phyloP scores from a whole-genome alignment of 2,113 vertebrate genomes.

The Cygnus buccinator region DNA sequence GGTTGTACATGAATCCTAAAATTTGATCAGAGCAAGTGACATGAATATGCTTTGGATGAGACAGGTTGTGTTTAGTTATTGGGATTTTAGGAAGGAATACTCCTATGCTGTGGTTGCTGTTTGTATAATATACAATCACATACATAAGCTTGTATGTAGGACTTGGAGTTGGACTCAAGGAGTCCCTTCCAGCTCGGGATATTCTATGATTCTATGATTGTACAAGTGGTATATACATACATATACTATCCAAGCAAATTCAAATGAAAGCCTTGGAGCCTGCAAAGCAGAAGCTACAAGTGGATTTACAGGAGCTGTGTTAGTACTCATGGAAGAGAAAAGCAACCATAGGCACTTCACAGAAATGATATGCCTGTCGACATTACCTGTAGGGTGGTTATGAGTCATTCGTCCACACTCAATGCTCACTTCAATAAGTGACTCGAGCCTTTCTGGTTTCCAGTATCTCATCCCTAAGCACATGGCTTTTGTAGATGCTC shows the following conservation, averaged over 20 bases:
- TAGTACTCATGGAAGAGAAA: background rate
- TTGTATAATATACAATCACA: background rate
- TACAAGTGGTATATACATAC: background rate
- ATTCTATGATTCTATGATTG: no score
- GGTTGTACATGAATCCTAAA: background rate
- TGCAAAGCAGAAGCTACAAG: background rate
- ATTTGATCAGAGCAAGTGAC: background rate
- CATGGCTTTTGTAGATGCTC: constrained; percentile 96
- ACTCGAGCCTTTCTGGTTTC: constrained; percentile 88
- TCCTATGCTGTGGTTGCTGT: background rate
- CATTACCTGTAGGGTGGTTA: constrained; percentile 94
- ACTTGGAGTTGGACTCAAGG: no score
- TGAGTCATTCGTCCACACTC: constrained; percentile 96
- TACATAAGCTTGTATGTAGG: background rate
- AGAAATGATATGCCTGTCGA: fast-evolving
- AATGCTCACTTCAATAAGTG: constrained; percentile 92
- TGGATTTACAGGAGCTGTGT: background rate
- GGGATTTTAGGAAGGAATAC: background rate
- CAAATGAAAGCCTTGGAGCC: background rate
- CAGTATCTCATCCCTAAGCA: constrained; percentile 97
- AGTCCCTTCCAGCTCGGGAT: no score
- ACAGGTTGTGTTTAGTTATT: background rate
- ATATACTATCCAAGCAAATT: background rate
- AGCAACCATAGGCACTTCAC: background rate
- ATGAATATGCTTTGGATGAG: background rate